Evolutionary conservation across 2,113 vertebrate genomes (phyloP), one percentile per base, ranked within the genome.

Genomic region (Bungarus multicinctus): DNA sequence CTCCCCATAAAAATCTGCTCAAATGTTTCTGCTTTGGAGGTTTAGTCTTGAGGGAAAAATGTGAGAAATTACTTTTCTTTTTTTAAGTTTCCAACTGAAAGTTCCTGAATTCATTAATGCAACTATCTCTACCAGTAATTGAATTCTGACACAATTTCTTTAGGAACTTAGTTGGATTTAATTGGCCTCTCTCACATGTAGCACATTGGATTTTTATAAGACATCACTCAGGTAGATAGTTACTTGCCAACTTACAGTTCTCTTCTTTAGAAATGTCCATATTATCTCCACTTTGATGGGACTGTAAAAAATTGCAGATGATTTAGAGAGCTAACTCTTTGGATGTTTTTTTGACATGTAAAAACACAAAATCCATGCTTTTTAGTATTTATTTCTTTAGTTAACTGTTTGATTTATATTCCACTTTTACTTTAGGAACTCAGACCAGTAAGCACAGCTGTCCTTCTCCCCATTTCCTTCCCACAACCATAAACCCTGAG

Each of bases 131-230:
- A 94, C 30, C 1, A 91, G 3, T 91, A 88, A 6, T 93, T 95
- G 86, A 90, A 54, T 92, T 18, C 60, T 94, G 53, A 23, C 87
- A 85, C 2, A 64, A 90, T 90, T 93, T 60, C 60, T 53, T 30
- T 9, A 55, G 64, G 50, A 45, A 93, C 27, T 50, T 93, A 53
- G 0, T 43, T 95, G 55, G 1, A 30, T 96, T 94, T 85, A 87
- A 89, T 89, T 95, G 9, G 30, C 85, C 81, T 95, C 60, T 81
- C 53, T 94, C 91, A 85, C 95, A 93, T 93, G 93, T 93, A 89
- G 47, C 60, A 93, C 93, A 88, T 22, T 85, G 4, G 30, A 3
- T 4, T 87, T 64, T 54, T 93, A 89, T 90, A 94, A 93, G 14
- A 30, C 12, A 30, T 3, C 34, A 93, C 3, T 85, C 45, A 55